Evolutionary conservation across 2,797 vertebrate genomes (phyloP).

Genomic region (Pteronotus mesoamericanus): DNA sequence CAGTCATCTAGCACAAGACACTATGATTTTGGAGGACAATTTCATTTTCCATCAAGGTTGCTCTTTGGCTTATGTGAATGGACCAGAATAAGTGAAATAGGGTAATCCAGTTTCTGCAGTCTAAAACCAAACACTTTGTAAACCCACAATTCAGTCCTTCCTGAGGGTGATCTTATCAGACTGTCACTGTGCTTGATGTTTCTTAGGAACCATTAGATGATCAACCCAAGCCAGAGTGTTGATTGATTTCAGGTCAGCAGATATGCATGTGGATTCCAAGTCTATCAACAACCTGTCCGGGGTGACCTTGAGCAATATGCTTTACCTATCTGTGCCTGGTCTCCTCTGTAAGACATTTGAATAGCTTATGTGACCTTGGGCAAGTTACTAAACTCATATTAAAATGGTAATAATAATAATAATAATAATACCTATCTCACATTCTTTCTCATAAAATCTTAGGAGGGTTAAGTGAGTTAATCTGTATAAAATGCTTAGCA

Average conservation of each 20-base stretch:
- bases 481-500: neutral
- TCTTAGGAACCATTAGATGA: neutral
- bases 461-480: neutral
- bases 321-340: neutral
- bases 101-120: neutral
- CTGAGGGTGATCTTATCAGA: neutral
- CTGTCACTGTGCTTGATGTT: neutral
- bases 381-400: neutral
- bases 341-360: neutral
- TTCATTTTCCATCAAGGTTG: neutral
- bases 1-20: neutral
- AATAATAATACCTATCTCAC: neutral
- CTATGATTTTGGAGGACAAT: neutral
- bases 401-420: neutral
- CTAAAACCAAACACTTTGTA: neutral
- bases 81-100: too few relatives aligned
- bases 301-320: neutral
- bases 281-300: neutral
- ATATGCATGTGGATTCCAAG: neutral
- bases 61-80: fast-evolving
- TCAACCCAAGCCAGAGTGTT: too few relatives aligned
- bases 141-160: neutral
- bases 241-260: neutral
- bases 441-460: neutral
- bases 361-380: neutral